phyloP scores from a whole-genome alignment of 2,797 vertebrate species.

The Falco columbarius region DNA sequence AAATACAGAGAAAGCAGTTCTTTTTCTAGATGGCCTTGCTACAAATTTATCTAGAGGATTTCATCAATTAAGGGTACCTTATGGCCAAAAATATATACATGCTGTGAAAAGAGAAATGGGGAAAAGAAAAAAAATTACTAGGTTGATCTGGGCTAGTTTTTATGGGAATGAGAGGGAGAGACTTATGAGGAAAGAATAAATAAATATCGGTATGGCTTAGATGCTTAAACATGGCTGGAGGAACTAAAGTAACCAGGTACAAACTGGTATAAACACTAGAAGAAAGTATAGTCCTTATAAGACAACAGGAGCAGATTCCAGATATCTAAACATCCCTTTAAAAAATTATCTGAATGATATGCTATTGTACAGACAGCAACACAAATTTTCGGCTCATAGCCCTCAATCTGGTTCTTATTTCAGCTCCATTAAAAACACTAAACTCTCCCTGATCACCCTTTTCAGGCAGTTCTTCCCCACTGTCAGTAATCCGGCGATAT shows the following conservation, averaged over 20 bases:
- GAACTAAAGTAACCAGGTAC: neutral
- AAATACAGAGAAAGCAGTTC: neutral
- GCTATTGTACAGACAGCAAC: neutral
- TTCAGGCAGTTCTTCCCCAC: neutral
- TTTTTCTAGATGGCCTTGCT: neutral
- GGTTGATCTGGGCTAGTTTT: neutral
- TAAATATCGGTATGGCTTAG: neutral
- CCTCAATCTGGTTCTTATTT: constrained; percentile 9
- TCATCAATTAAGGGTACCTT: neutral
- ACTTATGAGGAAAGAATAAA: neutral
- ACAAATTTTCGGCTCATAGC: neutral
- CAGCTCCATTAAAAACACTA: neutral
- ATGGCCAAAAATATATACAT: neutral
- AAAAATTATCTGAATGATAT: neutral
- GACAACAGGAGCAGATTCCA: neutral
- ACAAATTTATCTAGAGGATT: neutral
- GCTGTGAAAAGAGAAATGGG: neutral
- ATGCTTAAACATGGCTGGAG: neutral
- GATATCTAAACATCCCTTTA: neutral
- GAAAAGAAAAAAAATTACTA: neutral
- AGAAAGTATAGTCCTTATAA: neutral
- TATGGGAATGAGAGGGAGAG: neutral
- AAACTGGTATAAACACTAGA: neutral
- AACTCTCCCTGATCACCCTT: neutral
- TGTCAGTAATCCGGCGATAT: neutral